Conservation (phyloP, 2,888 invertebrate species). For the Papilio protenor region DNA sequence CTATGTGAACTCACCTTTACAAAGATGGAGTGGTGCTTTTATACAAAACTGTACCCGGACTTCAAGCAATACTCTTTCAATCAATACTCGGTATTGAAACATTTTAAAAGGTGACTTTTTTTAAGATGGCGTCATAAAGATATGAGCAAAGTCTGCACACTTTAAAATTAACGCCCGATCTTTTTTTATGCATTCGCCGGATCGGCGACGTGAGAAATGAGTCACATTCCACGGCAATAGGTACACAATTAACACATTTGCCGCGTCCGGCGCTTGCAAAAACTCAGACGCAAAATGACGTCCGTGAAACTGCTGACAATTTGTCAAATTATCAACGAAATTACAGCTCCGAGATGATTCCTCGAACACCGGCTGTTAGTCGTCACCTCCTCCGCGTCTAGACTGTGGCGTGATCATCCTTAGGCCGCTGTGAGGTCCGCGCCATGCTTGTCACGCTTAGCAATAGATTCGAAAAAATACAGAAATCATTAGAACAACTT, state of each 20-base stretch:
- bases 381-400: constrained; percentile 53
- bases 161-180: constrained; percentile 27
- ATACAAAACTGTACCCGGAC: constrained; percentile 17
- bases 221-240: constrained; percentile 22
- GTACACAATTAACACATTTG: constrained; percentile 43
- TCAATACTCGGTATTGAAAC: constrained; percentile 15
- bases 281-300: constrained; percentile 40
- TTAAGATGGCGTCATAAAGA: constrained; percentile 25
- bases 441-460: constrained; percentile 28
- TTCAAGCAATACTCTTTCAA: not conserved
- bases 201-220: constrained; percentile 31
- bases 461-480: constrained; percentile 2
- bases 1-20: not conserved
- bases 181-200: constrained; percentile 25
- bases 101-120: constrained; percentile 24
- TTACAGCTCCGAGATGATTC: constrained; percentile 44
- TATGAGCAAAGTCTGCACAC: constrained; percentile 25
- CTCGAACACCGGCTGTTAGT: constrained; percentile 27
- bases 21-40: not conserved
- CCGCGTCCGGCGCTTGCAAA: constrained; percentile 34
- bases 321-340: constrained; percentile 52
- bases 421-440: constrained; percentile 46
- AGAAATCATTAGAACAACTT: constrained; percentile 3
- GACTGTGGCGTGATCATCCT: constrained; percentile 65
- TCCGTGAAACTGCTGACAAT: constrained; percentile 42